These are phyloP conservation scores for Cotesia glomerata DNA, from an alignment of 1,140 invertebrate species.

Conservation along the genomic window DNA sequence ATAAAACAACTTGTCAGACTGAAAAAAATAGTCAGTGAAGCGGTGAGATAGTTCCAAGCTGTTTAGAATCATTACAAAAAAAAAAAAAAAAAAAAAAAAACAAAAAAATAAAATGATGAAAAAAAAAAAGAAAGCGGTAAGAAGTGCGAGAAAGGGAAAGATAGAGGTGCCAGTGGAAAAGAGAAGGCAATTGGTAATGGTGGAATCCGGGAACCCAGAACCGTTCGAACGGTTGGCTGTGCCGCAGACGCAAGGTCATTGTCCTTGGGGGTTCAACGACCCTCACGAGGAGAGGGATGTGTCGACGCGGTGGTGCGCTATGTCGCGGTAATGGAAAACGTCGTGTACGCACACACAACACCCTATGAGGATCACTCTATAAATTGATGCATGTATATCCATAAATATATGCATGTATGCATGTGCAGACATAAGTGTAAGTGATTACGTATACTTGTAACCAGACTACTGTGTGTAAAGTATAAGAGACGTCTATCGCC, in stretches of 20 bases:
- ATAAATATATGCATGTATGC: background rate
- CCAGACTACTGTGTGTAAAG: too few species aligned
- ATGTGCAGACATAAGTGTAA: background rate
- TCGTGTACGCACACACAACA: background rate
- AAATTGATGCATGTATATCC: background rate
- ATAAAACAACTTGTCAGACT: background rate
- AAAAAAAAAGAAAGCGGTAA: slow-evolving; percentile 15
- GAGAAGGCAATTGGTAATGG: slow-evolving; percentile 55
- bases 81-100: background rate
- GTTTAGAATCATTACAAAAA: slow-evolving; percentile 1
- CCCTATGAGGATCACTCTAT: background rate
- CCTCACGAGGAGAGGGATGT: slow-evolving; percentile 59
- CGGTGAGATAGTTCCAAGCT: background rate
- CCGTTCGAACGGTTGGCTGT: slow-evolving; percentile 57
- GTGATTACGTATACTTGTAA: too few species aligned
- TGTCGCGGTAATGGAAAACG: background rate
- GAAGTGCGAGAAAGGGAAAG: slow-evolving; percentile 7
- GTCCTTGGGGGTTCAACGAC: slow-evolving; percentile 65
- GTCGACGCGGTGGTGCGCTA: slow-evolving; percentile 43
- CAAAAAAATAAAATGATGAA: background rate
- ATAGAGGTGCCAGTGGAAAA: slow-evolving; percentile 31
- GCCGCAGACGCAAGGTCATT: slow-evolving; percentile 61
- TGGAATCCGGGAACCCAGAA: slow-evolving; percentile 59
- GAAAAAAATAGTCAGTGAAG: slow-evolving; percentile 2
- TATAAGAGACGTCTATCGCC: too few species aligned